Evolutionary conservation across 1,140 invertebrate species (phyloP).

Genomic region (Halesus radiatus): DNA sequence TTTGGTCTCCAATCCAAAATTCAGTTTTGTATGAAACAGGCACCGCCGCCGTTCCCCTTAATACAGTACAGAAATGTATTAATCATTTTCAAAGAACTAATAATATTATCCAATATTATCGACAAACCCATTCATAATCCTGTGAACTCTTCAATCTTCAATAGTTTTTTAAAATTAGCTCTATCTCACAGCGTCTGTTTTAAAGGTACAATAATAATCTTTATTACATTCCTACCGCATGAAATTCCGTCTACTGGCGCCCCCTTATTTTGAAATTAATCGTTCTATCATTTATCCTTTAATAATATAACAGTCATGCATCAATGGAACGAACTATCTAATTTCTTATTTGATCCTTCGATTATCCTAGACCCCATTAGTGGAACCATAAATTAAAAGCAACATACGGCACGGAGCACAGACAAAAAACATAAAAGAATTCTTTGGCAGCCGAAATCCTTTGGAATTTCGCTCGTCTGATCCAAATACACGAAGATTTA

Average conservation of each 20-base stretch:
- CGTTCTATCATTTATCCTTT: neutral
- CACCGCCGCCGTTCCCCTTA: no score
- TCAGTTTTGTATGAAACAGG: no score
- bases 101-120: no score
- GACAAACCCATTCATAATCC: no score
- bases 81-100: no score
- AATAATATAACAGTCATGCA: neutral
- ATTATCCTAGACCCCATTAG: conserved; percentile 11
- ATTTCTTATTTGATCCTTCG: conserved; percentile 3
- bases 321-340: neutral
- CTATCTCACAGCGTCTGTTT: conserved; percentile 1
- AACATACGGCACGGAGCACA: neutral
- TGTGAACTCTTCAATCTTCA: neutral
- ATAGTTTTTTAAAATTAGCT: neutral
- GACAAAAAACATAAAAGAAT: conserved; percentile 21
- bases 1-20: no score
- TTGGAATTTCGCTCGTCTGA: conserved; percentile 5
- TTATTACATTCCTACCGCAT: neutral
- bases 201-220: conserved; percentile 5
- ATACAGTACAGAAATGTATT: no score
- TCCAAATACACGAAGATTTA: conserved; percentile 6
- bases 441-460: conserved; percentile 5
- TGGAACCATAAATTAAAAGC: conserved; percentile 30
- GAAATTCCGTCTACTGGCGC: no score
- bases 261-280: no score